Conservation (phyloP, 2,797 vertebrate genomes). For the Naso thynnoides region DNA sequence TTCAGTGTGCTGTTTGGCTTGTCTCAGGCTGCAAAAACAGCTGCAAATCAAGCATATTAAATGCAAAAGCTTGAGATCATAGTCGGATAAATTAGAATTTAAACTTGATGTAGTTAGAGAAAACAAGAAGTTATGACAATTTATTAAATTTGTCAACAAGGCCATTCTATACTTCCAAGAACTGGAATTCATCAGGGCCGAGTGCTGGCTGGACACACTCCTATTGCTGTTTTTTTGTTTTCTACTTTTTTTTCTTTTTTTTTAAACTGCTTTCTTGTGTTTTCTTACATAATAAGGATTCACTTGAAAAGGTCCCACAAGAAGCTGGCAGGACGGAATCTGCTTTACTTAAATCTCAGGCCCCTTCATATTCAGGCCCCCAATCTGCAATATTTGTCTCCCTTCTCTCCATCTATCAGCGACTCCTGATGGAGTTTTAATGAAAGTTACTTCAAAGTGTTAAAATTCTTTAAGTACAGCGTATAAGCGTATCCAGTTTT, state of each 20-base stretch:
- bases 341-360: slow-evolving; percentile 31
- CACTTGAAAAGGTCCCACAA: slow-evolving; percentile 33
- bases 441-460: slow-evolving; percentile 20
- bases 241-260: too few relatives aligned
- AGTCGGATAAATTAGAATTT: slow-evolving; percentile 11
- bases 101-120: not conserved
- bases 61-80: slow-evolving; percentile 9
- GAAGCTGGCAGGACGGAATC: slow-evolving; percentile 29
- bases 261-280: slow-evolving; percentile 45
- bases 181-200: slow-evolving; percentile 11
- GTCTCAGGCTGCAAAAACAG: not conserved
- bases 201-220: slow-evolving; percentile 20
- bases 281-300: slow-evolving; percentile 34
- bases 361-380: slow-evolving; percentile 15
- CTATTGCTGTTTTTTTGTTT: too few relatives aligned
- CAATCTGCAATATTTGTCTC: slow-evolving; percentile 2
- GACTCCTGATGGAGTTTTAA: not conserved
- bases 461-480: slow-evolving; percentile 2
- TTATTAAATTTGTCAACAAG: slow-evolving; percentile 4
- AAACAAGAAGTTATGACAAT: not conserved
- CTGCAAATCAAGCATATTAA: slow-evolving; percentile 21
- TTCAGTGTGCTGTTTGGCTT: not conserved
- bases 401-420: not conserved
- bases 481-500: not conserved
- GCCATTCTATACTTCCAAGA: not conserved